These are phyloP conservation scores for Montipora sp. DNA, from an alignment of 64 coral and sea anemone species.

Conservation along the genomic window DNA sequence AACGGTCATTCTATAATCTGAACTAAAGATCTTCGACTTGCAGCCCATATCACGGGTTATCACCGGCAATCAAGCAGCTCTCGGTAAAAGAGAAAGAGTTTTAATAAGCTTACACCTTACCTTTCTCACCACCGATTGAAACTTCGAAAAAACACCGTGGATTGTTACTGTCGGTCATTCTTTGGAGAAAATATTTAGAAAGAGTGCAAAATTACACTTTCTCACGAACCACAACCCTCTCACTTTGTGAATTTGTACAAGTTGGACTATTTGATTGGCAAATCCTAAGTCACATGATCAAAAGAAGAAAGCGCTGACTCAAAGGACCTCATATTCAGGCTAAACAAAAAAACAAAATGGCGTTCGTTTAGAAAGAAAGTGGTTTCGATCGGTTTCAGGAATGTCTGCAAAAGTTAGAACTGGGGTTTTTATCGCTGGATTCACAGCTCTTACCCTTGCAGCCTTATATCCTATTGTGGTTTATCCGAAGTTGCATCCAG, in stretches of 20 bases:
- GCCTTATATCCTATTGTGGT: constrained; percentile 86
- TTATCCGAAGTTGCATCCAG: constrained; percentile 87
- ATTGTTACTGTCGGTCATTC: constrained; percentile 26
- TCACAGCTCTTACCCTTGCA: constrained; percentile 79
- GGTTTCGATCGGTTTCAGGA: background rate
- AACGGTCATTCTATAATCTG: no score
- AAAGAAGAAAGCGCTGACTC: background rate
- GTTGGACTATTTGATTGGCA: background rate
- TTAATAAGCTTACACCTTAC: constrained; percentile 13
- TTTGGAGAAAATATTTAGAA: background rate
- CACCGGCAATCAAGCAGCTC: no score
- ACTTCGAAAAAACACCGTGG: constrained; percentile 88
- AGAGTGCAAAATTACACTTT: background rate
- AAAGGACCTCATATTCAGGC: no score
- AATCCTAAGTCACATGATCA: background rate
- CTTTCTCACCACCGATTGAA: constrained; percentile 75
- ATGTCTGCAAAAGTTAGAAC: constrained; percentile 87
- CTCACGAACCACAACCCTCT: background rate
- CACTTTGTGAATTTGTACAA: background rate
- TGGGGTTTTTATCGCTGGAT: constrained; percentile 80
- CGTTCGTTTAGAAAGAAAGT: background rate
- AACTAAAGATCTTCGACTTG: no score
- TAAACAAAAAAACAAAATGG: constrained; percentile 20
- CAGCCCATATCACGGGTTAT: no score
- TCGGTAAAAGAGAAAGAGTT: no score